Percentiles rank a stretch among this genome's conserved stretches.
These are phyloP conservation scores for Actias luna DNA, from an alignment of 2,888 invertebrate genomes.

Conservation along the genomic window DNA sequence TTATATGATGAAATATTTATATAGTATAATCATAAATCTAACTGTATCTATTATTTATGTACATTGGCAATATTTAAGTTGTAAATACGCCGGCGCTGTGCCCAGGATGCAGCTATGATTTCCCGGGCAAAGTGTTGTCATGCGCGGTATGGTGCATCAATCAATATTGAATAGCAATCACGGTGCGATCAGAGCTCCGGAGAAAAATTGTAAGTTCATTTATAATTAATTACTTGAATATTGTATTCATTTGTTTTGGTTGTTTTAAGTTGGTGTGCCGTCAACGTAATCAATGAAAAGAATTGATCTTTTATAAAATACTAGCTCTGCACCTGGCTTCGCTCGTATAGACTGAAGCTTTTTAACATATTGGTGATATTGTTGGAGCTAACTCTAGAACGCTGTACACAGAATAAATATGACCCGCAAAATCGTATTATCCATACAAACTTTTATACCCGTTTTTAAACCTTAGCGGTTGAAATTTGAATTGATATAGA, in stretches of 20 bases:
- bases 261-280: background rate
- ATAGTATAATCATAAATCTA: too few species aligned
- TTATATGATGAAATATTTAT: background rate
- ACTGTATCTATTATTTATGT: background rate
- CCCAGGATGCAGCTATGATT: background rate
- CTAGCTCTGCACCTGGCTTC: too few species aligned
- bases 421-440: too few species aligned
- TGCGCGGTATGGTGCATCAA: conserved; percentile 7
- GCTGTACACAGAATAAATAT: too few species aligned
- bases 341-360: too few species aligned
- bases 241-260: background rate
- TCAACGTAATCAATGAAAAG: too few species aligned
- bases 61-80: background rate
- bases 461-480: too few species aligned
- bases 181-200: background rate
- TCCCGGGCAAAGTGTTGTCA: background rate
- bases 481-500: too few species aligned
- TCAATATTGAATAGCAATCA: background rate
- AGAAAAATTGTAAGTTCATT: background rate
- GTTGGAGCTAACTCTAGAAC: too few species aligned
- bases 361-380: too few species aligned
- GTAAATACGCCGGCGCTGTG: background rate
- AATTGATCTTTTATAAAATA: too few species aligned
- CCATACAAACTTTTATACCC: too few species aligned
- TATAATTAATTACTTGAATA: background rate